These are phyloP conservation scores for Nasua narica DNA, from an alignment of 2,797 vertebrate genomes.

Conservation along the genomic window DNA sequence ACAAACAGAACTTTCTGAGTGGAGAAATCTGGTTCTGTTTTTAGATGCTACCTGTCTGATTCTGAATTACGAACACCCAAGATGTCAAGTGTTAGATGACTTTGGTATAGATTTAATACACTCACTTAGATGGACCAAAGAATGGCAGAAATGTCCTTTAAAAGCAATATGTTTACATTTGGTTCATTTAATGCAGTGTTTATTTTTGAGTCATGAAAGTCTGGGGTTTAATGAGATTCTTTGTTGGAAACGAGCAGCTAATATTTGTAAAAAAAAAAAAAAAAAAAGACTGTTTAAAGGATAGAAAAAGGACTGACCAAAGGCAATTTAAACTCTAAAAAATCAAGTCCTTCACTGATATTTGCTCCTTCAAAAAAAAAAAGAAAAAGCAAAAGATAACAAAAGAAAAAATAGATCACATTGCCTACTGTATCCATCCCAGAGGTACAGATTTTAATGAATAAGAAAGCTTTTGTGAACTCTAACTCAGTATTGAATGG, in stretches of 20 bases:
- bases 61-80: slow-evolving; percentile 12
- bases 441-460: not conserved
- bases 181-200: slow-evolving; percentile 9
- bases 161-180: slow-evolving; percentile 23
- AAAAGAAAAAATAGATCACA: not conserved
- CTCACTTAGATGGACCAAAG: not conserved
- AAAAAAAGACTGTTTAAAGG: not conserved
- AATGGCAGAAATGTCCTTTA: not conserved
- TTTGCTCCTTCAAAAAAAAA: not conserved
- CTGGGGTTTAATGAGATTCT: not conserved
- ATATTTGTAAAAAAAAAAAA: slow-evolving; percentile 19
- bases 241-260: not conserved
- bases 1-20: not conserved
- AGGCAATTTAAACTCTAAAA: slow-evolving; percentile 21
- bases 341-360: not conserved
- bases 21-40: not conserved
- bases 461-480: not conserved
- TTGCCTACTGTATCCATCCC: not conserved
- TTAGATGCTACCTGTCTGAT: not conserved
- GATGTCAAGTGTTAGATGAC: not conserved
- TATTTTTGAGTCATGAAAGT: not conserved
- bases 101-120: not conserved
- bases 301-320: not conserved
- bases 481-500: not conserved
- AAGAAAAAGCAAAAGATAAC: not conserved